These are phyloP conservation scores for Lagopus leucura DNA, from an alignment of 2,113 vertebrate genomes.

Conservation along the genomic window DNA sequence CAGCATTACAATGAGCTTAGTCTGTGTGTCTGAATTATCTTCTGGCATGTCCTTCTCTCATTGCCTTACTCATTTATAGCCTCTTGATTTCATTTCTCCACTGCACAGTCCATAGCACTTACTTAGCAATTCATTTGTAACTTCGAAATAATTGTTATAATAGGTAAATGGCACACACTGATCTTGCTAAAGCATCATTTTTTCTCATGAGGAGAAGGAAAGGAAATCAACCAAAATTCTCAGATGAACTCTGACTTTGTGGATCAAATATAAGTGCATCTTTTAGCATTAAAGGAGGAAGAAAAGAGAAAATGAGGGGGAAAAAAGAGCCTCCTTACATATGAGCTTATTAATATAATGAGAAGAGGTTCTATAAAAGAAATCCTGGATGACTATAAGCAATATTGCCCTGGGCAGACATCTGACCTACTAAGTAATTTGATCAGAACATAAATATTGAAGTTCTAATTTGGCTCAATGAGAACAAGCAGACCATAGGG, in stretches of 20 bases:
- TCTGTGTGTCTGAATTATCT: not conserved
- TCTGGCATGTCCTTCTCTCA: not conserved
- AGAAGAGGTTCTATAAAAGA: not conserved
- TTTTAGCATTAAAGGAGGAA: not conserved
- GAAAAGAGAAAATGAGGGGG: not conserved
- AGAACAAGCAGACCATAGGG: not conserved
- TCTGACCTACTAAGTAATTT: not conserved
- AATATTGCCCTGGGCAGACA: not conserved
- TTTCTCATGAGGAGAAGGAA: not conserved
- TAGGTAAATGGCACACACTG: not conserved
- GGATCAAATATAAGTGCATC: not conserved
- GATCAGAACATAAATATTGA: not conserved
- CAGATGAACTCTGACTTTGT: not conserved
- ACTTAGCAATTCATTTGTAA: not conserved
- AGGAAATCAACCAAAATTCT: not conserved
- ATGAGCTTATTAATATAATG: not conserved
- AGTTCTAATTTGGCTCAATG: not conserved
- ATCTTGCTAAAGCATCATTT: not conserved
- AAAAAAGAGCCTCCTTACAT: not conserved
- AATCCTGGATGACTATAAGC: not conserved
- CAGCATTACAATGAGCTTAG: not conserved
- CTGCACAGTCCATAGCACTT: not conserved
- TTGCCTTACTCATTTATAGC: not conserved
- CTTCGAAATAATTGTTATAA: not conserved
- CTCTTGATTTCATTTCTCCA: not conserved